These are phyloP conservation scores for Trichopoda pennipes DNA, from an alignment of 2,888 invertebrate genomes.

Conservation along the genomic window DNA sequence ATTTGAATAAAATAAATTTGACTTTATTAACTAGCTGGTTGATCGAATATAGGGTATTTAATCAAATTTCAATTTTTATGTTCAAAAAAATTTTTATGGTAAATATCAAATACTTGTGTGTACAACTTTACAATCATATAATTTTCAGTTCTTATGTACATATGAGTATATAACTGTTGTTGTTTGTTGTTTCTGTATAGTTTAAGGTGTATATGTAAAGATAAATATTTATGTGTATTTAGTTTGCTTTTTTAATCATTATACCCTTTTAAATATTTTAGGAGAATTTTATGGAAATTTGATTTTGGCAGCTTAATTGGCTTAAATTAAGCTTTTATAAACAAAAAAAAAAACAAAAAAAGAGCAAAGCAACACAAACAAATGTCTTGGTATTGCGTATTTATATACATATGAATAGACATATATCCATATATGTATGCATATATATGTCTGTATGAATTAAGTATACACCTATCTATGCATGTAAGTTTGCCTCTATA, in stretches of 20 bases:
- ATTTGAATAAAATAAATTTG: too few relatives aligned
- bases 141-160: not conserved
- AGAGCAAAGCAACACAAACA: not conserved
- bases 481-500: constrained; percentile 10
- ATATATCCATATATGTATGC: too few relatives aligned
- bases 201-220: constrained; percentile 7
- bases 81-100: constrained; percentile 18
- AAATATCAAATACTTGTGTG: not conserved
- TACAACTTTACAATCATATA: not conserved
- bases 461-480: too few relatives aligned
- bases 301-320: constrained; percentile 68
- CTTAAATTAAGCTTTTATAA: constrained; percentile 64
- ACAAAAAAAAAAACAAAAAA: constrained; percentile 11
- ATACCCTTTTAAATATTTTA: constrained; percentile 23
- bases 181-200: not conserved
- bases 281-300: constrained; percentile 67
- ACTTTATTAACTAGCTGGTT: too few relatives aligned
- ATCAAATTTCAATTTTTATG: constrained; percentile 23
- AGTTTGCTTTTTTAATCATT: not conserved
- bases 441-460: too few relatives aligned
- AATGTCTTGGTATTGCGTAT: not conserved
- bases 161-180: not conserved
- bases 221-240: too few relatives aligned
- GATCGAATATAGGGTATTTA: constrained; percentile 21
- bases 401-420: too few relatives aligned